phyloP scores from a whole-genome alignment of 2,888 invertebrate genomes.

The Trichopria drosophilae region DNA sequence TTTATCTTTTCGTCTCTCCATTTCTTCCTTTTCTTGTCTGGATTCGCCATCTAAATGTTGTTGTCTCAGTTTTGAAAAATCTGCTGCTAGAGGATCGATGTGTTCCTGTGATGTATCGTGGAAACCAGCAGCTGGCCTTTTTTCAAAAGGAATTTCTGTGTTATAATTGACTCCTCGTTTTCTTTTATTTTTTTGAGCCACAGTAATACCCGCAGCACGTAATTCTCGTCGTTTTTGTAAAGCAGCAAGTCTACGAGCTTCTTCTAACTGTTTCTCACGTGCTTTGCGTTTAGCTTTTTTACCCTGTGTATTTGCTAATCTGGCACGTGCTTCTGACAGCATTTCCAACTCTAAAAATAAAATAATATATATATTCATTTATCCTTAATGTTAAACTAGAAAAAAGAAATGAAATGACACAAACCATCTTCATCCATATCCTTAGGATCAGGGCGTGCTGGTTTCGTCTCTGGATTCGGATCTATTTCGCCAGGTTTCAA shows the following conservation, averaged over 20 bases:
- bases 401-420: not conserved
- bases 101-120: constrained; percentile 91
- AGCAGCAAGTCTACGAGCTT: constrained; percentile 93
- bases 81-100: constrained; percentile 85
- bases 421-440: constrained; percentile 99
- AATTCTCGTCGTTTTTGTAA: constrained; percentile 97
- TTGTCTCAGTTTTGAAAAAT: constrained; percentile 86
- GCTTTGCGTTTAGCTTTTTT: constrained; percentile 93
- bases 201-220: constrained; percentile 91
- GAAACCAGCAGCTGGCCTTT: constrained; percentile 88
- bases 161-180: constrained; percentile 96
- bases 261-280: constrained; percentile 96
- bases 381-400: constrained; percentile 5
- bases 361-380: not conserved
- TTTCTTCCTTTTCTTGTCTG: constrained; percentile 88
- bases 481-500: constrained; percentile 99
- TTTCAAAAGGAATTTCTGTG: constrained; percentile 96
- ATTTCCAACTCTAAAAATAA: constrained; percentile 85
- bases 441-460: constrained; percentile 97
- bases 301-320: constrained; percentile 98
- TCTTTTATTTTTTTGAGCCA: constrained; percentile 73
- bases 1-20: constrained; percentile 92
- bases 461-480: constrained; percentile 99
- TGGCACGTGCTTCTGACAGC: constrained; percentile 97
- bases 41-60: constrained; percentile 92